Percentiles rank a stretch among this genome's conserved stretches.
These are phyloP conservation scores for Boulengerochromis microlepis DNA, from an alignment of 2,113 vertebrate species.

Conservation along the genomic window DNA sequence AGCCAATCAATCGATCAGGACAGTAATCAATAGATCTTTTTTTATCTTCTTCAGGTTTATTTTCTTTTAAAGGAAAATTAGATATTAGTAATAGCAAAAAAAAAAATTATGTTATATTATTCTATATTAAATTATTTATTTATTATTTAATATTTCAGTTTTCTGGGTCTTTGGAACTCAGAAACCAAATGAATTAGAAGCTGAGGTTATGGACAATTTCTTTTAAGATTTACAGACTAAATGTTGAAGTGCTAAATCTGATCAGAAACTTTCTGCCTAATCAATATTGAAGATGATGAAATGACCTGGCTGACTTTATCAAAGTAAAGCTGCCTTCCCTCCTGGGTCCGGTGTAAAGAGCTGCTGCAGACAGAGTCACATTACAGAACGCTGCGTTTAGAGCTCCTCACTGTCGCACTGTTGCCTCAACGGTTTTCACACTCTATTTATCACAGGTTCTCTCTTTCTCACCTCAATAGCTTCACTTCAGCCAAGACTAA, in stretches of 20 bases:
- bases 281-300: not conserved
- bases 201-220: not conserved
- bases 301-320: not conserved
- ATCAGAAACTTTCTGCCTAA: not conserved
- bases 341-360: not conserved
- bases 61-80: not conserved
- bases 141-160: not conserved
- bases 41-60: not conserved
- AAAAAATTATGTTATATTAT: not conserved
- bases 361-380: not conserved
- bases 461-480: not conserved
- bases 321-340: not conserved
- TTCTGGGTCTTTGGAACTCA: not conserved
- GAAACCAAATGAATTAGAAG: not conserved
- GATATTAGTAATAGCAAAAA: not conserved
- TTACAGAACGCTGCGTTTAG: not conserved
- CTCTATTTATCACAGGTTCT: not conserved
- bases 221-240: not conserved
- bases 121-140: not conserved
- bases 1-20: not conserved
- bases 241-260: not conserved
- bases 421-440: not conserved
- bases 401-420: not conserved
- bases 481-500: not conserved
- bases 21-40: not conserved